These are phyloP conservation scores for Phaenicophaeus curvirostris DNA, from an alignment of 2,797 vertebrate genomes.

Conservation along the genomic window DNA sequence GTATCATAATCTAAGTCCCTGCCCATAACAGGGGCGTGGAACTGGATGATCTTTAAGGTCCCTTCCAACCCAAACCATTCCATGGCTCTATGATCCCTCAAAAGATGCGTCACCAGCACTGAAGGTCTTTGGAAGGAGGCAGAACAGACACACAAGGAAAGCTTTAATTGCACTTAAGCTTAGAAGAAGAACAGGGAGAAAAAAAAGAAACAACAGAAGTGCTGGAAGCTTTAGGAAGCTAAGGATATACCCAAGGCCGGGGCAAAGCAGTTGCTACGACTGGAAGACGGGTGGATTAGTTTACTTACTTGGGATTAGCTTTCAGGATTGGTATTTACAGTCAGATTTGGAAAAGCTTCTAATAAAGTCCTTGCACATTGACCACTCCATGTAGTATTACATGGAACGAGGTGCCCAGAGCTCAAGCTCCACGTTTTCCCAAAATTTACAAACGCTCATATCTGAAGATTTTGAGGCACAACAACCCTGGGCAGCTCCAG, in stretches of 20 bases:
- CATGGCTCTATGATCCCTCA: no score
- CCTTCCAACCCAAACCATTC: no score
- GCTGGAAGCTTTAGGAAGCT: slow-evolving; percentile 1
- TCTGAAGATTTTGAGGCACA: no score
- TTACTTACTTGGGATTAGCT: neutral
- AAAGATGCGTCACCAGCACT: neutral
- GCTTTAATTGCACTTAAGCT: neutral
- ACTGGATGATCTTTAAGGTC: no score
- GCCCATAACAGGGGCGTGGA: no score
- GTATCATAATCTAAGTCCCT: no score
- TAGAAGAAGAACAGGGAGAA: neutral
- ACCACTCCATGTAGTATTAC: neutral
- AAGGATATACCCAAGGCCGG: neutral
- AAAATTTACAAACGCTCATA: neutral
- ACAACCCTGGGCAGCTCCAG: no score
- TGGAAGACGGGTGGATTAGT: neutral
- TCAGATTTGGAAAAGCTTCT: neutral
- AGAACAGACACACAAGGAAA: neutral
- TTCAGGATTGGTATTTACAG: neutral
- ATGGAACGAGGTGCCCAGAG: neutral
- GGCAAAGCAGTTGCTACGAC: neutral
- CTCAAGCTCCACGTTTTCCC: neutral
- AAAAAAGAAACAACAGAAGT: neutral
- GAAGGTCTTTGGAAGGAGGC: neutral
- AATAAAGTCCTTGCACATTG: neutral